Conservation (phyloP, 2,888 invertebrate species). For the Conchocele bisecta region DNA sequence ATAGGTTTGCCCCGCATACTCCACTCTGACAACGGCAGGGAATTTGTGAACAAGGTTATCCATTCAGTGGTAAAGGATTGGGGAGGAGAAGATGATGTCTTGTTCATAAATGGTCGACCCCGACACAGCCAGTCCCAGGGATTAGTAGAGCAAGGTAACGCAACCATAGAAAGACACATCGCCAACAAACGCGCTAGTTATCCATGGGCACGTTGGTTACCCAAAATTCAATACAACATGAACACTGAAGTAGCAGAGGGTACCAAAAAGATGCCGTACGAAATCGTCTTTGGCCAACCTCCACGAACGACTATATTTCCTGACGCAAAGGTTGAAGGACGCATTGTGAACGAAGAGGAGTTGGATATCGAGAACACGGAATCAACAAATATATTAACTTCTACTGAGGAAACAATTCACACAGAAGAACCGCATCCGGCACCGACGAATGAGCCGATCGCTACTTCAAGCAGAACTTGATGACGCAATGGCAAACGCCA, state of each 20-base stretch:
- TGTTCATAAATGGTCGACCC: slow-evolving; percentile 25
- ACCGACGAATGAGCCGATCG: no score
- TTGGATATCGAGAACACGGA: background rate
- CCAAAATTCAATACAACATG: slow-evolving; percentile 12
- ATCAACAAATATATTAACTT: no score
- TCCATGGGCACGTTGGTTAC: slow-evolving; percentile 6
- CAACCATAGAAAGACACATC: slow-evolving; percentile 13
- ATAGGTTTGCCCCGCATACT: slow-evolving; percentile 33
- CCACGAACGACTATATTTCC: slow-evolving; percentile 7
- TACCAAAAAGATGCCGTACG: slow-evolving; percentile 10
- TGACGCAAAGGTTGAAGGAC: background rate
- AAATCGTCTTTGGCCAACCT: slow-evolving; percentile 19
- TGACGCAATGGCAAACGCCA: no score
- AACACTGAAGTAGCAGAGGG: slow-evolving; percentile 11
- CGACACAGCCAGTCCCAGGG: slow-evolving; percentile 37
- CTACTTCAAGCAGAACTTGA: no score
- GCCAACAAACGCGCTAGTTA: slow-evolving; percentile 9
- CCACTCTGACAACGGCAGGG: slow-evolving; percentile 46
- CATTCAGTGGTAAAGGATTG: slow-evolving; percentile 16
- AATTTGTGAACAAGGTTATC: slow-evolving; percentile 37
- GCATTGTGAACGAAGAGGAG: slow-evolving; percentile 3
- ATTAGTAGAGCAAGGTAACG: slow-evolving; percentile 31
- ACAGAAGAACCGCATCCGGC: no score
- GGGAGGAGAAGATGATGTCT: background rate
- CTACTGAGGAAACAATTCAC: no score